phyloP scores from a whole-genome alignment of 1,140 invertebrate species.

The Procambarus virginalis region DNA sequence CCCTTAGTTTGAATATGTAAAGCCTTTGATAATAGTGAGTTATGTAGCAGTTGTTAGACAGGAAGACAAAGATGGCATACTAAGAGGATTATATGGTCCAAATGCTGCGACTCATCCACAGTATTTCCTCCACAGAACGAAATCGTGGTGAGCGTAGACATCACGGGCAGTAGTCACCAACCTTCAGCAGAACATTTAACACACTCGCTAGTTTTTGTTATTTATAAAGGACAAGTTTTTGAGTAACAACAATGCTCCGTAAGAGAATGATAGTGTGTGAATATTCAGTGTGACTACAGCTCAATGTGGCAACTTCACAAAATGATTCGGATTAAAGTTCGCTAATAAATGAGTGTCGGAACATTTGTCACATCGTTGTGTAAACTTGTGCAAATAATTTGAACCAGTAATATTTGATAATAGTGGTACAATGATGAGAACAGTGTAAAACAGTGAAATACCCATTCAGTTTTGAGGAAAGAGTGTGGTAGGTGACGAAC shows the following conservation, averaged over 20 bases:
- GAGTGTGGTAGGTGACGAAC: slow-evolving; percentile 4
- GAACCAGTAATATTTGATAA: background rate
- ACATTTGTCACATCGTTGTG: background rate
- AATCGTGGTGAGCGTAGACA: slow-evolving; percentile 6
- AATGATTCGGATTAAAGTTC: background rate
- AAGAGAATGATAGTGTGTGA: background rate
- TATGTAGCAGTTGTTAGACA: background rate
- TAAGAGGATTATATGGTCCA: background rate
- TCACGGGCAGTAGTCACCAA: slow-evolving; percentile 10
- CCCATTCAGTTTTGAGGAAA: background rate
- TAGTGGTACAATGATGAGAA: background rate
- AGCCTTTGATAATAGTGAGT: background rate
- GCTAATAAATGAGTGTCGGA: background rate
- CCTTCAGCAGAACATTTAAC: background rate
- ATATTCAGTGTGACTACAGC: background rate
- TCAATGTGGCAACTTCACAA: background rate
- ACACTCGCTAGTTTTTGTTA: background rate
- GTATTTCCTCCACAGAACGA: slow-evolving; percentile 14
- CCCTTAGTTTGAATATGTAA: background rate
- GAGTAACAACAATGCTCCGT: background rate
- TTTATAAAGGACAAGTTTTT: background rate
- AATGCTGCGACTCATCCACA: background rate
- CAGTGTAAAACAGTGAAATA: background rate
- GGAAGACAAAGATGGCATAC: background rate
- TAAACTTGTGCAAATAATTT: background rate